phyloP scores from a whole-genome alignment of 2,113 vertebrate genomes.

The Cercocebus atys region DNA sequence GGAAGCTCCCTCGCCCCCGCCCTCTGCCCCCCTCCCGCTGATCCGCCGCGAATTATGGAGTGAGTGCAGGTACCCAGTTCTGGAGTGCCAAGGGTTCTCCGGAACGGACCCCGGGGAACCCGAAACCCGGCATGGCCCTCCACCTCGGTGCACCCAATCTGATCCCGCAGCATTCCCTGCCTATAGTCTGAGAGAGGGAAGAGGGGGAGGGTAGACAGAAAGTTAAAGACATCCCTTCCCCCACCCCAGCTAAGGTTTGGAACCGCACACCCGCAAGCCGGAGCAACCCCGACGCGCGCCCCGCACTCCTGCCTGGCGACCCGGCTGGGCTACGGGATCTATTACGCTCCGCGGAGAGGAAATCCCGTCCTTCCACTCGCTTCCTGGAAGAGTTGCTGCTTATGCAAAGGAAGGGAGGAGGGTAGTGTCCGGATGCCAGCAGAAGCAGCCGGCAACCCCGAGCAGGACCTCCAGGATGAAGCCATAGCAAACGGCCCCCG shows the following conservation, averaged over 20 bases:
- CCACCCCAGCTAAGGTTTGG: neutral
- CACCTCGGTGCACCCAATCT: neutral
- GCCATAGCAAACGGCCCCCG: accelerated
- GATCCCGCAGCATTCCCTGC: neutral
- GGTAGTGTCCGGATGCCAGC: neutral
- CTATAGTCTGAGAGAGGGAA: neutral
- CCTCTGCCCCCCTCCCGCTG: too few species aligned
- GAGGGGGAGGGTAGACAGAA: neutral
- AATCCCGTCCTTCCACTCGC: neutral
- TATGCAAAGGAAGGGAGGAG: neutral
- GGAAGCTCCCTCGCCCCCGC: neutral
- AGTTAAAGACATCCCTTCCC: neutral
- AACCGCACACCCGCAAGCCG: neutral
- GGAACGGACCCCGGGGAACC: neutral
- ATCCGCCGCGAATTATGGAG: neutral
- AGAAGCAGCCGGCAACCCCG: neutral
- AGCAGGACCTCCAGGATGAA: neutral
- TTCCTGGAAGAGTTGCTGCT: conserved; percentile 8
- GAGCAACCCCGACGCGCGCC: neutral
- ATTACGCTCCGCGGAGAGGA: neutral
- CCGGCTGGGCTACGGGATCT: neutral
- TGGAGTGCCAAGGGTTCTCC: neutral
- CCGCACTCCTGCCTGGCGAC: neutral
- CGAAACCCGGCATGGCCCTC: neutral
- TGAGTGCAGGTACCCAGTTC: accelerated